These are phyloP conservation scores for Phyllostomus hastatus DNA, from an alignment of 2,113 vertebrate species.

Conservation along the genomic window DNA sequence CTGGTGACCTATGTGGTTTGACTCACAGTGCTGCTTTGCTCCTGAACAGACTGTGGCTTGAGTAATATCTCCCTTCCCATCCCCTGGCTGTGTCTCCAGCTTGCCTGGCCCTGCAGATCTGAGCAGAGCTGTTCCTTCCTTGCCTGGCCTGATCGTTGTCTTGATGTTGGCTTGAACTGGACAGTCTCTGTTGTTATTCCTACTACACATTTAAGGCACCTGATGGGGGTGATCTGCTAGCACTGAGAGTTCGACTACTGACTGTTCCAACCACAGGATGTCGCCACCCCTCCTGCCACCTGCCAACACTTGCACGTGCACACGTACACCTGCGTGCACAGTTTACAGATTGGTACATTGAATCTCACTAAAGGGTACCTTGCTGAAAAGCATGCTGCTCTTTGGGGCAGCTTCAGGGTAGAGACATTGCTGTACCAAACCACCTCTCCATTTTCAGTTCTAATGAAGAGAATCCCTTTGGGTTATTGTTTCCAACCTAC, in stretches of 20 bases:
- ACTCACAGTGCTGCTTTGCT: not conserved
- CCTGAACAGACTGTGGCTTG: not conserved
- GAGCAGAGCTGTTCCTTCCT: not conserved
- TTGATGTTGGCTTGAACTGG: not conserved
- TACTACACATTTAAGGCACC: not conserved
- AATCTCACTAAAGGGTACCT: not conserved
- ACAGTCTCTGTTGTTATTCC: not conserved
- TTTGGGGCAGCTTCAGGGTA: not conserved
- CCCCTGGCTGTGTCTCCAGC: not conserved
- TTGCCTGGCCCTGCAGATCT: not conserved
- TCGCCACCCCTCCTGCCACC: not conserved
- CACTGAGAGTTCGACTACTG: not conserved
- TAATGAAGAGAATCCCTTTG: not conserved
- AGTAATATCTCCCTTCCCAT: not conserved
- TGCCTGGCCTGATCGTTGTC: not conserved
- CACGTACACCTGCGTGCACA: rapidly evolving
- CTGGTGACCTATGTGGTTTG: not conserved
- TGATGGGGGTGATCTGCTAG: not conserved
- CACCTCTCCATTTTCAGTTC: not conserved
- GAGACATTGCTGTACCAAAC: not conserved
- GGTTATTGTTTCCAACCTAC: not conserved
- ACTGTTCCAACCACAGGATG: not conserved
- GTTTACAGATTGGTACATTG: not conserved
- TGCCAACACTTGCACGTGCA: too few species aligned
- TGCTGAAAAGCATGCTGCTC: not conserved